phyloP scores from a whole-genome alignment of 1,140 invertebrate genomes.

The Daktulosphaira vitifoliae region DNA sequence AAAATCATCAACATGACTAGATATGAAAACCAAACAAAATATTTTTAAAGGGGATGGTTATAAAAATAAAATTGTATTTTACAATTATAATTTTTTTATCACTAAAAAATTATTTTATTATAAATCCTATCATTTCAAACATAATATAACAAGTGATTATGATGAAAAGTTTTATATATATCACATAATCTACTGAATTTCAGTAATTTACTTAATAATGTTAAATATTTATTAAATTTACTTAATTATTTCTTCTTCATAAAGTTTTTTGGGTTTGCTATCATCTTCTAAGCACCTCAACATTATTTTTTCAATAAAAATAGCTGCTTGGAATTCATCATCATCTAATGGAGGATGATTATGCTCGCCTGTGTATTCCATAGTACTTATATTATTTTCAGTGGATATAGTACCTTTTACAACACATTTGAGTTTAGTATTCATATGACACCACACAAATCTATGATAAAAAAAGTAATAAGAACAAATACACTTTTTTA shows the following conservation, averaged over 20 bases:
- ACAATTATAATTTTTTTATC: too few relatives aligned
- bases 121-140: too few relatives aligned
- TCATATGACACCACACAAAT: slow-evolving; percentile 22
- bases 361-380: slow-evolving; percentile 21
- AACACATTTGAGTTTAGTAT: slow-evolving; percentile 27
- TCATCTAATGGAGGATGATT: slow-evolving; percentile 16
- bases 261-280: slow-evolving; percentile 24
- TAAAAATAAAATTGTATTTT: too few relatives aligned
- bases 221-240: not conserved
- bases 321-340: slow-evolving; percentile 29
- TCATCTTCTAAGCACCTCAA: slow-evolving; percentile 6
- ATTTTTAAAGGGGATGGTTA: too few relatives aligned
- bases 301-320: slow-evolving; percentile 29
- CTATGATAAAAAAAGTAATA: not conserved
- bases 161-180: too few relatives aligned
- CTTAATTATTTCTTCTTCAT: slow-evolving; percentile 27
- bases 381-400: not conserved
- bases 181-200: too few relatives aligned
- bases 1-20: too few relatives aligned
- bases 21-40: too few relatives aligned
- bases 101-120: too few relatives aligned
- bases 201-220: too few relatives aligned
- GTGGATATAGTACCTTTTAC: slow-evolving; percentile 16
- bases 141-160: too few relatives aligned
- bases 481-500: too few relatives aligned